These are phyloP conservation scores for Psophia crepitans DNA, from an alignment of 2,113 vertebrate species.

Conservation along the genomic window DNA sequence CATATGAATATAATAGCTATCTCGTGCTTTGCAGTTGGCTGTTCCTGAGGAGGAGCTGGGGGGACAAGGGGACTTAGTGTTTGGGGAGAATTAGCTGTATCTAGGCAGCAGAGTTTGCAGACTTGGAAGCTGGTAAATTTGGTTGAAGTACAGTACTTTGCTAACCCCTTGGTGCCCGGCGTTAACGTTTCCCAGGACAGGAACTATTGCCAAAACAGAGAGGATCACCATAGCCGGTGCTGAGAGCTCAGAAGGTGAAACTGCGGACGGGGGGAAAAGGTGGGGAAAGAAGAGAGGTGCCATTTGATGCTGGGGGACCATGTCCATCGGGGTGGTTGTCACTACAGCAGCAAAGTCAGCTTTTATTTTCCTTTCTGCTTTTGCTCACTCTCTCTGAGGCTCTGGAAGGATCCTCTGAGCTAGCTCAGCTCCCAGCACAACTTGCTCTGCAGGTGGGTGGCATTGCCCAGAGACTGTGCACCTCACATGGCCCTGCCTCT, in stretches of 20 bases:
- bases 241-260: background rate
- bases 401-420: too few relatives aligned
- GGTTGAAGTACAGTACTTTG: background rate
- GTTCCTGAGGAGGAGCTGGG: background rate
- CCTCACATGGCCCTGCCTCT: background rate
- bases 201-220: background rate
- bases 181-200: background rate
- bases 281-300: background rate
- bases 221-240: background rate
- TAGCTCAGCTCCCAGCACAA: background rate
- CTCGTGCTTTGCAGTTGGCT: background rate
- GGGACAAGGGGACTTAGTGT: background rate
- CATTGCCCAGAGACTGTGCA: background rate
- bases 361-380: background rate
- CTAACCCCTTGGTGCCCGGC: accelerated
- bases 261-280: background rate
- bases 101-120: background rate
- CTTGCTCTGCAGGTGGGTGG: background rate
- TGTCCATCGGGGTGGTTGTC: background rate
- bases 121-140: background rate
- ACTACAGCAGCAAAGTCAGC: background rate
- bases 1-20: background rate
- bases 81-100: background rate
- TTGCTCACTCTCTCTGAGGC: background rate
- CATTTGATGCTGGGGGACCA: too few relatives aligned